phyloP scores from a whole-genome alignment of 2,888 invertebrate species.

The Mesochorus sp. region DNA sequence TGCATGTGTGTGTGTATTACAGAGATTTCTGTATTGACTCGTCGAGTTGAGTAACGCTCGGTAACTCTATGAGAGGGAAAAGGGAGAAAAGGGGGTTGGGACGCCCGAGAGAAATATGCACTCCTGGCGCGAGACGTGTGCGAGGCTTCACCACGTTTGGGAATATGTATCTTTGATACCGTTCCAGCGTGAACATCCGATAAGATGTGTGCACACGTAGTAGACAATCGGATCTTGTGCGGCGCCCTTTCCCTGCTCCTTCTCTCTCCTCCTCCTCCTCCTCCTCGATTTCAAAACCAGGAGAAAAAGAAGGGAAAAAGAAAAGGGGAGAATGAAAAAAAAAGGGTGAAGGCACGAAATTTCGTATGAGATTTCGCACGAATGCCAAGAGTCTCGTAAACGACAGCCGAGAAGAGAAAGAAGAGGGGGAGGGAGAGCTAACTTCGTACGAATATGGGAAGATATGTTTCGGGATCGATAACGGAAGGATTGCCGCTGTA shows the following conservation, averaged over 20 bases:
- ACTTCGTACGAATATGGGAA: not conserved
- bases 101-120: slow-evolving; percentile 44
- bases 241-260: not conserved
- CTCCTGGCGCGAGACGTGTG: slow-evolving; percentile 38
- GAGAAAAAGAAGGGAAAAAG: slow-evolving; percentile 1
- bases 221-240: slow-evolving; percentile 46
- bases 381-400: not conserved
- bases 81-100: too few relatives aligned
- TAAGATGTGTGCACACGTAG: slow-evolving; percentile 46
- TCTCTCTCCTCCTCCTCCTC: not conserved
- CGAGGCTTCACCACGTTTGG: slow-evolving; percentile 25
- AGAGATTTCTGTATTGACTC: slow-evolving; percentile 51
- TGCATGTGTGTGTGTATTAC: slow-evolving; percentile 4
- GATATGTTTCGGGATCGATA: not conserved
- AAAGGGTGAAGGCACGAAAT: slow-evolving; percentile 12
- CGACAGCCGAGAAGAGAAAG: not conserved
- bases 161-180: slow-evolving; percentile 58
- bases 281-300: not conserved
- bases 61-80: slow-evolving; percentile 25
- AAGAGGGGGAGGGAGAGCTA: too few relatives aligned
- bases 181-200: slow-evolving; percentile 40
- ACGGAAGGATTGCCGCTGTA: not conserved
- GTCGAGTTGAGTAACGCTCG: slow-evolving; percentile 27
- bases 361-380: slow-evolving; percentile 16
- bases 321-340: slow-evolving; percentile 12